These are phyloP conservation scores for Semnopithecus entellus DNA, from an alignment of 2,113 vertebrate species.

Conservation along the genomic window DNA sequence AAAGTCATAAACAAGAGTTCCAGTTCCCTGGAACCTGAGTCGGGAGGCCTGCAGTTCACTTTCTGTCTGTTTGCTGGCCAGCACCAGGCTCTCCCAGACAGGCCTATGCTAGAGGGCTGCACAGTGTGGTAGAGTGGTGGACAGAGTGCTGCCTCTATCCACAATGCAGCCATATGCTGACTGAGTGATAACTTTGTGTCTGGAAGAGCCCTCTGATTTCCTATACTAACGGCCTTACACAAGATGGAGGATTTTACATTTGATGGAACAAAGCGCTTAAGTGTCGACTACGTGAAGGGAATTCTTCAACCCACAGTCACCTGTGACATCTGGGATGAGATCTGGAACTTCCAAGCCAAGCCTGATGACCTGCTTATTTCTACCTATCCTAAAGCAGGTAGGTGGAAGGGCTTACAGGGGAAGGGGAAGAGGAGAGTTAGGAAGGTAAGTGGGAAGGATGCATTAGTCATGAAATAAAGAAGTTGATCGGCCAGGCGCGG, in stretches of 20 bases:
- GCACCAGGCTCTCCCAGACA: too few species aligned
- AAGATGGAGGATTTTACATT: background rate
- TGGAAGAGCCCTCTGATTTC: background rate
- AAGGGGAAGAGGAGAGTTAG: background rate
- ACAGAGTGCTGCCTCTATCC: background rate
- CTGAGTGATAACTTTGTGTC: background rate
- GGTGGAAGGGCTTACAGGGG: background rate
- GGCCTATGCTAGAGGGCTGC: too few species aligned
- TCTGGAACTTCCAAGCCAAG: slow-evolving; percentile 64
- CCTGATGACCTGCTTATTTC: slow-evolving; percentile 70
- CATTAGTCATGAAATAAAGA: background rate
- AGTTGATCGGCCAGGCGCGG: too few species aligned
- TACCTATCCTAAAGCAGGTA: slow-evolving; percentile 71
- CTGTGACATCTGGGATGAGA: slow-evolving; percentile 49
- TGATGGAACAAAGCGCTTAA: background rate
- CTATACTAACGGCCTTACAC: background rate
- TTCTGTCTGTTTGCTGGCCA: background rate
- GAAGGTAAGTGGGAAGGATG: background rate
- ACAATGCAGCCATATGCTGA: background rate
- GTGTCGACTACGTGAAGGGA: background rate
- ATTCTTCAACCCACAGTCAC: slow-evolving; percentile 49
- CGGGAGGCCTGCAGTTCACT: background rate
- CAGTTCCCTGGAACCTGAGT: background rate
- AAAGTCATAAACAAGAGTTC: background rate
- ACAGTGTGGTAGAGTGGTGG: too few species aligned